Evolutionary conservation across 1,140 invertebrate genomes (phyloP).

Genomic region (Globodera rostochiensis): DNA sequence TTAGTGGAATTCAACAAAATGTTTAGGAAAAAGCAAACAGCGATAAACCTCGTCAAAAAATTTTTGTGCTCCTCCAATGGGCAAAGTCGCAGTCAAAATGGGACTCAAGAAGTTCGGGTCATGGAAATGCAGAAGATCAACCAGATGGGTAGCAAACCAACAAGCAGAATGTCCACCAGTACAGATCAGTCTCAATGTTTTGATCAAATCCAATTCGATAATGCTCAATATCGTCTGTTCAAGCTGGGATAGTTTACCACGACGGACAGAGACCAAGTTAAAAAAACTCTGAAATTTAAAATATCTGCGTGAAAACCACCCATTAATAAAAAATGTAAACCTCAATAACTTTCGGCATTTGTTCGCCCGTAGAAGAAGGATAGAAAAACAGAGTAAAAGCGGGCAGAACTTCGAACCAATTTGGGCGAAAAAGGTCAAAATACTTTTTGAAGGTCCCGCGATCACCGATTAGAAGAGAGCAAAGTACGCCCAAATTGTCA

Average conservation of each 20-base stretch:
- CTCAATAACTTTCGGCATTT: constrained; percentile 26
- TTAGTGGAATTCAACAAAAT: background rate
- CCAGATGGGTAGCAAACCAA: constrained; percentile 31
- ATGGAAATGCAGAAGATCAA: constrained; percentile 28
- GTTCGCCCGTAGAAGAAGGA: constrained; percentile 10
- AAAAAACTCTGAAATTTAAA: constrained; percentile 18
- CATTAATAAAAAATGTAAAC: background rate
- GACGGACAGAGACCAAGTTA: constrained; percentile 3
- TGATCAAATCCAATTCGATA: constrained; percentile 18
- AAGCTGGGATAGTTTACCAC: constrained; percentile 13
- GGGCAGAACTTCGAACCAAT: constrained; percentile 30
- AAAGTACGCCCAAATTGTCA: constrained; percentile 32
- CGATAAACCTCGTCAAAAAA: constrained; percentile 15
- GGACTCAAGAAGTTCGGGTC: constrained; percentile 25
- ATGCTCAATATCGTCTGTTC: constrained; percentile 19
- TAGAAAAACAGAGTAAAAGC: constrained; percentile 22
- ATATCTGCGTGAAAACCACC: background rate
- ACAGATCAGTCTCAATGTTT: constrained; percentile 19
- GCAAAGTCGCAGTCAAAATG: constrained; percentile 5
- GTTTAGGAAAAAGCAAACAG: background rate
- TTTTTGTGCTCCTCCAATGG: background rate
- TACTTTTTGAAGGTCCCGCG: constrained; percentile 27
- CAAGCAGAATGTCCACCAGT: constrained; percentile 19
- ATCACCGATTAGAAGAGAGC: constrained; percentile 26
- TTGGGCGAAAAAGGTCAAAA: constrained; percentile 27